phyloP scores from a whole-genome alignment of 2,797 vertebrate genomes.

The Hylomyscus alleni region DNA sequence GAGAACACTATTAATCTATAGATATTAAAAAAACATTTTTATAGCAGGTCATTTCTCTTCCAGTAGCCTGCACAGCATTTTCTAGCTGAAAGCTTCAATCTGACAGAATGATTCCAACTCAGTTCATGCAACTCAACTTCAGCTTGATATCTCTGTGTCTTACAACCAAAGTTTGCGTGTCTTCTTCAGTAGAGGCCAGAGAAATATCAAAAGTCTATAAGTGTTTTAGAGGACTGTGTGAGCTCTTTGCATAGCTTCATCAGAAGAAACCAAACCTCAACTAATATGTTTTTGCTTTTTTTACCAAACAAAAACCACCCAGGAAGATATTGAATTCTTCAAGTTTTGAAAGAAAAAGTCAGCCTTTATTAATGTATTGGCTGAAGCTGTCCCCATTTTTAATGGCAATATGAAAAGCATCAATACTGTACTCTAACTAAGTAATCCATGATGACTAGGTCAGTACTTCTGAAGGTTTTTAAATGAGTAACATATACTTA shows the following conservation, averaged over 20 bases:
- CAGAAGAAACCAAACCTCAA: not conserved
- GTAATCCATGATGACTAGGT: not conserved
- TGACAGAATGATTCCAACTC: not conserved
- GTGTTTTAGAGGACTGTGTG: not conserved
- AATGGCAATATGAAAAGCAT: not conserved
- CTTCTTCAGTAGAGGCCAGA: not conserved
- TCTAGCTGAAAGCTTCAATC: not conserved
- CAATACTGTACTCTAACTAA: not conserved
- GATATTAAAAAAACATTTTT: not conserved
- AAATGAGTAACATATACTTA: not conserved
- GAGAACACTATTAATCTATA: not conserved
- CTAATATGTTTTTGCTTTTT: too few relatives aligned
- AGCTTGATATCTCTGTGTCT: not conserved
- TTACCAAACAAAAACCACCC: not conserved
- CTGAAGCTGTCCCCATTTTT: not conserved
- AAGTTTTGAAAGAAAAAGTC: not conserved
- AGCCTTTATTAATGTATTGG: not conserved
- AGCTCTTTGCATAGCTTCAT: not conserved
- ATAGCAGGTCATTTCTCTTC: not conserved
- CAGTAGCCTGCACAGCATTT: not conserved
- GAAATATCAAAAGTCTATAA: not conserved
- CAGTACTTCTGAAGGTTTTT: not conserved
- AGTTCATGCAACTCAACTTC: not conserved
- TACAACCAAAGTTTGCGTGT: not conserved
- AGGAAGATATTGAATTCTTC: not conserved